These are phyloP conservation scores for Anoplius nigerrimus DNA, from an alignment of 2,888 invertebrate genomes.

Conservation along the genomic window DNA sequence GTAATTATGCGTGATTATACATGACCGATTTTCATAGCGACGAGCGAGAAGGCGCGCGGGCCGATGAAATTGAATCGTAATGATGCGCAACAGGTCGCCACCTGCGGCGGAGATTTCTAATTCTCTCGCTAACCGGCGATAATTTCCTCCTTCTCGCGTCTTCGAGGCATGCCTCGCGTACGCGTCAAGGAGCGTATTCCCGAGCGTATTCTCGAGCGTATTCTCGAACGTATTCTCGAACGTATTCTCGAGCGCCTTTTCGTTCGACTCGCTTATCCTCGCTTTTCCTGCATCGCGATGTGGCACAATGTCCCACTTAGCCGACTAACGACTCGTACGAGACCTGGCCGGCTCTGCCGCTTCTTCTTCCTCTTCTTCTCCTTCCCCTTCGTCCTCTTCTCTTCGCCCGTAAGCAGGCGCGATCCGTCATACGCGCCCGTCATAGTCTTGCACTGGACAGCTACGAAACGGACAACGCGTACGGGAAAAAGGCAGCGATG, in stretches of 20 bases:
- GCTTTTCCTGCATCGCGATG: conserved; percentile 56
- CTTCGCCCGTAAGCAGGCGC: conserved; percentile 8
- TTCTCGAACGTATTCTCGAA: background rate
- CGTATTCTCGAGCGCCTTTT: background rate
- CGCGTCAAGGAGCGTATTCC: too few species aligned
- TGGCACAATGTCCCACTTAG: conserved; percentile 66
- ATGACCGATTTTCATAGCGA: too few species aligned
- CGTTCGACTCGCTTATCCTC: conserved; percentile 40
- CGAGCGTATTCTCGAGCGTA: conserved; percentile 33
- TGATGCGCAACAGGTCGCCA: conserved; percentile 21
- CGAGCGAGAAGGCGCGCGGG: too few species aligned
- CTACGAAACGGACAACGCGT: too few species aligned
- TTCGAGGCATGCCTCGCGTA: too few species aligned
- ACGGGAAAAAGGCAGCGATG: background rate
- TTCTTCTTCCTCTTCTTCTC: too few species aligned
- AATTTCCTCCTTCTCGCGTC: conserved; percentile 38
- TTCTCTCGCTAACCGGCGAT: conserved; percentile 16
- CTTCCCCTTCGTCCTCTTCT: too few species aligned
- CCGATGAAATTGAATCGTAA: background rate
- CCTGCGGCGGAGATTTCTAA: conserved; percentile 33
- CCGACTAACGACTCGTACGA: conserved; percentile 34
- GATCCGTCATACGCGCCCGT: background rate
- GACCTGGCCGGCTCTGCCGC: conserved; percentile 24
- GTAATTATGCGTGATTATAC: too few species aligned
- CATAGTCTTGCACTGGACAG: too few species aligned